Conservation (phyloP, 2,113 vertebrate species). For the Myxocyprinus asiaticus region DNA sequence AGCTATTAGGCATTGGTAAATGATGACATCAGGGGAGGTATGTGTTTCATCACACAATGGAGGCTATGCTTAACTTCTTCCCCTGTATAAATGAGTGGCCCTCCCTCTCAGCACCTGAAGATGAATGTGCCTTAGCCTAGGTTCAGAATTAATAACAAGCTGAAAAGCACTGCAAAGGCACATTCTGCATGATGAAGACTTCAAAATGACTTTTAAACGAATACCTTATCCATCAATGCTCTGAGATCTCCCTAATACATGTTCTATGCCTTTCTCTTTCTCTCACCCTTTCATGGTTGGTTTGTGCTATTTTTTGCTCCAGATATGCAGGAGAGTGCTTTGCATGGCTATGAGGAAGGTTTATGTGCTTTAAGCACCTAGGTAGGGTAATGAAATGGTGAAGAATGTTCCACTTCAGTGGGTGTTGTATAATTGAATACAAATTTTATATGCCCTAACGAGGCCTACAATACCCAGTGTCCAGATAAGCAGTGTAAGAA, state of each 20-base stretch:
- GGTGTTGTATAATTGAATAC: not conserved
- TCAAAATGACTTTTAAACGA: constrained; percentile 51
- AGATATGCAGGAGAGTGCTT: not conserved
- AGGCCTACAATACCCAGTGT: constrained; percentile 34
- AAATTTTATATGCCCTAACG: constrained; percentile 26
- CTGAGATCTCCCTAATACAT: not conserved
- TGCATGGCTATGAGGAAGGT: constrained; percentile 32
- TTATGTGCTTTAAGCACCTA: constrained; percentile 45
- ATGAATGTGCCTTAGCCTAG: constrained; percentile 44
- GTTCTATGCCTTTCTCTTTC: not conserved
- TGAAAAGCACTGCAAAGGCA: constrained; percentile 14
- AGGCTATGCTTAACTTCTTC: constrained; percentile 35
- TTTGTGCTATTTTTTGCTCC: constrained; percentile 41
- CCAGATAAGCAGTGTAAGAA: not conserved
- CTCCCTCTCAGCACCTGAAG: constrained; percentile 32
- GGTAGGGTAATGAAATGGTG: constrained; percentile 34
- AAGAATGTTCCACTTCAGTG: constrained; percentile 17
- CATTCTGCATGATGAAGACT: constrained; percentile 31
- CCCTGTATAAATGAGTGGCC: constrained; percentile 40
- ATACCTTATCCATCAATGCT: constrained; percentile 42
- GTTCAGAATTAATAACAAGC: constrained; percentile 44
- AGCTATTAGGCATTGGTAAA: constrained; percentile 30
- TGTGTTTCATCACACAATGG: constrained; percentile 35
- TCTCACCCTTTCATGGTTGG: constrained; percentile 10
- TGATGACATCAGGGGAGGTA: constrained; percentile 21